Evolutionary conservation across 1,140 invertebrate genomes (phyloP), one percentile per base, ranked within the genome.

Genomic region (Metaphire vulgaris): DNA sequence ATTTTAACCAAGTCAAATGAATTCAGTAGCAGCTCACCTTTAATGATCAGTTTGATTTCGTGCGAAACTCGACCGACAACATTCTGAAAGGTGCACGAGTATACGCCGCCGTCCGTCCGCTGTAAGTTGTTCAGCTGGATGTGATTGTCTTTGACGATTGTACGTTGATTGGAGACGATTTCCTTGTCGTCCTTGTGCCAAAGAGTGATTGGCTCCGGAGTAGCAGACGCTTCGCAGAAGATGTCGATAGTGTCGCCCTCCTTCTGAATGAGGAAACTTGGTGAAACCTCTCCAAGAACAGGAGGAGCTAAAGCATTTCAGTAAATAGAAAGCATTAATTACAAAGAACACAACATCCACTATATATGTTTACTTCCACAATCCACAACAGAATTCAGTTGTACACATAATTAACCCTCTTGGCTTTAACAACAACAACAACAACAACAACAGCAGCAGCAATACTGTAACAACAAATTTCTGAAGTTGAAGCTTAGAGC

Each of bases 61-160:
- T 97, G 93, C 82, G 92, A 94, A 78, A 96, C 93, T 86, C 94
- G 92, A 31, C 95, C 95, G 88, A 97, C 94, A 79, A 92, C 92
- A 88, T 98, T 98, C 77, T 92, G 89, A 78, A 95, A 95, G 80
- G 94, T 93, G 88, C 95, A 97, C 75, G 92, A 94, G 85, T 97
- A 98, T 86, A 96, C 93, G n/a, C 95, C 95, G 79, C 97, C 96
- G 84, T 98, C 95, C 81, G 94, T 92, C 85, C 92, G 91, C 80
- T 93, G 90, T 81, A 98, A 92, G 84, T 92, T 93, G 78, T 91
- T 0, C 71, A 74, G 14, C 69, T 71, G 0, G 41, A 78, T 56
- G 67, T 33, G 26, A 33, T 12, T 75, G 72, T 14, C 41, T n/a
- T 32, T 70, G 75, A 75, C 32, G 15, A 70, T 56, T 32, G n/a